These are phyloP conservation scores for Pachyuromys duprasi DNA, from an alignment of 2,797 vertebrate species.

Conservation along the genomic window DNA sequence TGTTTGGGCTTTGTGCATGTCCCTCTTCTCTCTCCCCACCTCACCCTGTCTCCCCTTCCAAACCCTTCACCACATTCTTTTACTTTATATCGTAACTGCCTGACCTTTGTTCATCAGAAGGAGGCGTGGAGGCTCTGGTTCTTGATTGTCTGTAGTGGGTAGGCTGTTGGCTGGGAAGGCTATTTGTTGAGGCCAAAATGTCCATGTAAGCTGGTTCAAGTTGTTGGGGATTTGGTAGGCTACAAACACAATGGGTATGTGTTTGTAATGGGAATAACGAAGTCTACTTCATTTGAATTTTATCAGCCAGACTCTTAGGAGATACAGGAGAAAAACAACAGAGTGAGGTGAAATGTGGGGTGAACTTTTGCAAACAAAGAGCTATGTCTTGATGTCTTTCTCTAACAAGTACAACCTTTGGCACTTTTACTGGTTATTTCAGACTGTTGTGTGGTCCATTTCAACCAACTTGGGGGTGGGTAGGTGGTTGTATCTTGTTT, in stretches of 20 bases:
- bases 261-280: constrained; percentile 29
- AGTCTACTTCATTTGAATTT: background rate
- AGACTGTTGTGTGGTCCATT: constrained; percentile 77
- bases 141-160: background rate
- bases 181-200: constrained; percentile 83
- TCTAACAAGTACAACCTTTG: constrained; percentile 80
- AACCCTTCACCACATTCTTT: background rate
- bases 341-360: background rate
- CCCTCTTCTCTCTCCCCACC: background rate
- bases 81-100: constrained; percentile 13
- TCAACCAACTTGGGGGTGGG: constrained; percentile 65
- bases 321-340: background rate
- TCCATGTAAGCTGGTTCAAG: constrained; percentile 62
- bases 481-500: constrained; percentile 73
- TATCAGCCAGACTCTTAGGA: background rate
- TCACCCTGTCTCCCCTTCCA: background rate
- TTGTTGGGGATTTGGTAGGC: constrained; percentile 77
- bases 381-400: constrained; percentile 75
- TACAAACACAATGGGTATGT: background rate
- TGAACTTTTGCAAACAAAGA: constrained; percentile 64
- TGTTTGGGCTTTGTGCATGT: background rate
- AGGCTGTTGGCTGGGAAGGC: background rate
- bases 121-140: background rate
- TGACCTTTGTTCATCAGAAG: background rate
- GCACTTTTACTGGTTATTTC: constrained; percentile 81